Conservation (phyloP, 2,113 vertebrate genomes). For the Clarias magur region DNA sequence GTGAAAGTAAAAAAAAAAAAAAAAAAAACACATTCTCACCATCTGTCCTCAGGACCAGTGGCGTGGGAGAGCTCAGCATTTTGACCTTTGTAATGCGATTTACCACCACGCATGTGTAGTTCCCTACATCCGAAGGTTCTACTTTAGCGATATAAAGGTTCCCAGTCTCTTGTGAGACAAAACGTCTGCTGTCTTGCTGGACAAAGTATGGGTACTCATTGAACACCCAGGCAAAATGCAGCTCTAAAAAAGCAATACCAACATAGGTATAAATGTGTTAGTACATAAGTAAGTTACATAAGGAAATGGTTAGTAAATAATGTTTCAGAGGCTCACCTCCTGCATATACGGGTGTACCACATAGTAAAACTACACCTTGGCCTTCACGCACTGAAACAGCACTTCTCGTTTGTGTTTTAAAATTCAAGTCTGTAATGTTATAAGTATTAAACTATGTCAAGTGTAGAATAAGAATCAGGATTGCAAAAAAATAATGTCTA, state of each 20-base stretch:
- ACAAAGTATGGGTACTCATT: constrained; percentile 88
- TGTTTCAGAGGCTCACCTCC: constrained; percentile 77
- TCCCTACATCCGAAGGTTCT: constrained; percentile 85
- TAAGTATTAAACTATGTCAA: not conserved
- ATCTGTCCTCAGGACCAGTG: constrained; percentile 84
- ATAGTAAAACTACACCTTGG: constrained; percentile 93
- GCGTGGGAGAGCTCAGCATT: constrained; percentile 84
- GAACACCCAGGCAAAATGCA: constrained; percentile 89
- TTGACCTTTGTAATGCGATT: constrained; percentile 77
- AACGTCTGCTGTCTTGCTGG: constrained; percentile 87
- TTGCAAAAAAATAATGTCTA: not conserved
- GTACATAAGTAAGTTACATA: not conserved
- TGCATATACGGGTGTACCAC: constrained; percentile 82
- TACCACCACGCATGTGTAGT: constrained; percentile 88
- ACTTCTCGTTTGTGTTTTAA: constrained; percentile 84
- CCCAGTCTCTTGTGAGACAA: constrained; percentile 90
- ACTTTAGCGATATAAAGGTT: constrained; percentile 93
- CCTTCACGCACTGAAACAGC: constrained; percentile 90
- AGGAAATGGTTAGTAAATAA: not conserved
- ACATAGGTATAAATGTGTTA: not conserved
- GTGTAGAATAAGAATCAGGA: not conserved
- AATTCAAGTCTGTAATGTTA: constrained; percentile 79
- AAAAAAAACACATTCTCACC: constrained; percentile 69
- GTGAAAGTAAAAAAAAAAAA: not conserved
- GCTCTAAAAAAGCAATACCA: constrained; percentile 66